A percentile compares a stretch with the other conserved stretches of the same genome.
phyloP scores from a whole-genome alignment of 2,888 invertebrate genomes.

The Patella caerulea region DNA sequence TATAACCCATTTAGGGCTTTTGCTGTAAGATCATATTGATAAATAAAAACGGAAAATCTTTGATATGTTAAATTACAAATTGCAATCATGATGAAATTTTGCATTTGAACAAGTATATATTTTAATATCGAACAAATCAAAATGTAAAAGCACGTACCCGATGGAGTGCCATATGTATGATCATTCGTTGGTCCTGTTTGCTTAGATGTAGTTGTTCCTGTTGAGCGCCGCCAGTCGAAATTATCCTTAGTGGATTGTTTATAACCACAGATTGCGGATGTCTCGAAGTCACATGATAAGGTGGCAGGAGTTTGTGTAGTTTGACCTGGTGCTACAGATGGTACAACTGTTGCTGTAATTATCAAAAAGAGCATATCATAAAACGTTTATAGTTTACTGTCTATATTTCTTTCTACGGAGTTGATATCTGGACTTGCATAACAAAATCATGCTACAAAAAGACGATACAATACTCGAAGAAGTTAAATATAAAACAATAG shows the following conservation, averaged over 20 bases:
- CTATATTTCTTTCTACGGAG: too few relatives aligned
- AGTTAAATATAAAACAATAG: not conserved
- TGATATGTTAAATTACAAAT: too few relatives aligned
- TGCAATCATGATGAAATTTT: too few relatives aligned
- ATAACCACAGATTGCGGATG: slow-evolving; percentile 56
- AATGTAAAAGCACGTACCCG: slow-evolving; percentile 37
- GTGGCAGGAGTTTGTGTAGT: slow-evolving; percentile 5
- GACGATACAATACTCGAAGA: not conserved
- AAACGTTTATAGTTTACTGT: too few relatives aligned
- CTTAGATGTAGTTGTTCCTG: slow-evolving; percentile 38
- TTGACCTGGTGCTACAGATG: slow-evolving; percentile 21
- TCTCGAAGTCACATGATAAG: slow-evolving; percentile 58
- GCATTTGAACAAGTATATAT: too few relatives aligned
- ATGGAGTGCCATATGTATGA: slow-evolving; percentile 55
- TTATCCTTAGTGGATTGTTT: slow-evolving; percentile 50
- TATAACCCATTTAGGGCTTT: too few relatives aligned
- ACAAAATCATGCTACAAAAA: too few relatives aligned
- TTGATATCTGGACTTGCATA: too few relatives aligned
- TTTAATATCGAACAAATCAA: too few relatives aligned
- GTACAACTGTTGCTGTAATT: slow-evolving; percentile 20
- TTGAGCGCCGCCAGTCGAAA: slow-evolving; percentile 54
- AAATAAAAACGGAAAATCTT: too few relatives aligned
- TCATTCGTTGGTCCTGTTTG: slow-evolving; percentile 55
- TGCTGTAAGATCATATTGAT: too few relatives aligned
- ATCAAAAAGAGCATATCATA: too few relatives aligned